Conservation (phyloP, 2,888 invertebrate genomes). For the Dusona sp. region DNA sequence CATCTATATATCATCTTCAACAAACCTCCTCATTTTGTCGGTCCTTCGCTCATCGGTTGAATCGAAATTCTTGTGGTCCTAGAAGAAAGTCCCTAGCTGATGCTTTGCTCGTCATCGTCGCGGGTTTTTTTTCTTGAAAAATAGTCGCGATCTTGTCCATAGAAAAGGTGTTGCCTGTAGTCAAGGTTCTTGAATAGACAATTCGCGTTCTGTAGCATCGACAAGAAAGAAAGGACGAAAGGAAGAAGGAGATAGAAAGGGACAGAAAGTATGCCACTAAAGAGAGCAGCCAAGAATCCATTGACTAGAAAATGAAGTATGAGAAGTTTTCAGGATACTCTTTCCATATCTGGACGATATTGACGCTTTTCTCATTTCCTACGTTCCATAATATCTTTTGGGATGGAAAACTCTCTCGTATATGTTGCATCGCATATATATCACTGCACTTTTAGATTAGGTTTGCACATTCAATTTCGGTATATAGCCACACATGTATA, state of each 20-base stretch:
- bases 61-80: constrained; percentile 45
- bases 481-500: not conserved
- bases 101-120: constrained; percentile 8
- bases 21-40: constrained; percentile 16
- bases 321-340: constrained; percentile 23
- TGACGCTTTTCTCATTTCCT: constrained; percentile 31
- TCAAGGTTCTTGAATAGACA: constrained; percentile 28
- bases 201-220: not conserved
- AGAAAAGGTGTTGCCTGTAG: not conserved
- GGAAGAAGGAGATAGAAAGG: not conserved
- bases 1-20: constrained; percentile 15
- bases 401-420: not conserved
- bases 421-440: constrained; percentile 14
- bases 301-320: constrained; percentile 34
- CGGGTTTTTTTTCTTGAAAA: constrained; percentile 35
- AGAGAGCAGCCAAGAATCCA: constrained; percentile 30
- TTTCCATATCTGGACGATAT: constrained; percentile 48
- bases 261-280: not conserved
- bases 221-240: constrained; percentile 3
- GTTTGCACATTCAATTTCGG: not conserved
- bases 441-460: constrained; percentile 28
- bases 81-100: constrained; percentile 22
- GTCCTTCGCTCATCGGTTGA: constrained; percentile 8
- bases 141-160: constrained; percentile 13
- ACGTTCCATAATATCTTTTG: not conserved